phyloP scores from a whole-genome alignment of 2,888 invertebrate genomes.

The Netelia inedita region DNA sequence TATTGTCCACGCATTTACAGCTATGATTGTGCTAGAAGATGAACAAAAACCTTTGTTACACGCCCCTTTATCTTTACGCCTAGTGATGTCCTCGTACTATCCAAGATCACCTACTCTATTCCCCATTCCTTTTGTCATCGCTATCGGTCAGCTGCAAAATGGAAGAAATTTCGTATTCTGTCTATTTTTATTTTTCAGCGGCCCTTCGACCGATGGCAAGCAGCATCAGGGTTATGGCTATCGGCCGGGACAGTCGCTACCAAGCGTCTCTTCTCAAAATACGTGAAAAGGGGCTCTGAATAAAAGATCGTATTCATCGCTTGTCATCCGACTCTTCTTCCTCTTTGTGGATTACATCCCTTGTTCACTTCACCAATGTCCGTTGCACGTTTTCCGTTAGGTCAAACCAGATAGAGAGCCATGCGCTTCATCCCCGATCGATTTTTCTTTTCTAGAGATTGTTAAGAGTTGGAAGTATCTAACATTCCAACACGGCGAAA shows the following conservation, averaged over 20 bases:
- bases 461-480: neutral
- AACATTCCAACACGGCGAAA: neutral
- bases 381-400: conserved; percentile 38
- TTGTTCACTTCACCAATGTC: conserved; percentile 1
- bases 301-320: conserved; percentile 33
- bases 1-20: neutral
- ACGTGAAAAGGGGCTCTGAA: conserved; percentile 47
- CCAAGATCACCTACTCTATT: neutral
- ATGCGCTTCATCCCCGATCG: neutral
- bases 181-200: neutral
- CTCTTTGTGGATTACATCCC: conserved; percentile 2
- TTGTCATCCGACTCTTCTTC: neutral
- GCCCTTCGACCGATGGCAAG: neutral
- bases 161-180: neutral
- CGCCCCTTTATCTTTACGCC: neutral
- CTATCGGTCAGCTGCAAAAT: neutral
- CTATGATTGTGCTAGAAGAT: neutral
- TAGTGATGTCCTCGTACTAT: neutral
- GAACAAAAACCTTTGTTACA: neutral
- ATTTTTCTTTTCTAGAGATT: conserved; percentile 13
- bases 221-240: neutral
- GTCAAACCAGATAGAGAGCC: conserved; percentile 5
- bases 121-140: neutral
- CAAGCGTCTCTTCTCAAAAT: conserved; percentile 6
- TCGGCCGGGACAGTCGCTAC: conserved; percentile 22